phyloP scores from a whole-genome alignment of 2,888 invertebrate genomes.

The Corbicula japonica region DNA sequence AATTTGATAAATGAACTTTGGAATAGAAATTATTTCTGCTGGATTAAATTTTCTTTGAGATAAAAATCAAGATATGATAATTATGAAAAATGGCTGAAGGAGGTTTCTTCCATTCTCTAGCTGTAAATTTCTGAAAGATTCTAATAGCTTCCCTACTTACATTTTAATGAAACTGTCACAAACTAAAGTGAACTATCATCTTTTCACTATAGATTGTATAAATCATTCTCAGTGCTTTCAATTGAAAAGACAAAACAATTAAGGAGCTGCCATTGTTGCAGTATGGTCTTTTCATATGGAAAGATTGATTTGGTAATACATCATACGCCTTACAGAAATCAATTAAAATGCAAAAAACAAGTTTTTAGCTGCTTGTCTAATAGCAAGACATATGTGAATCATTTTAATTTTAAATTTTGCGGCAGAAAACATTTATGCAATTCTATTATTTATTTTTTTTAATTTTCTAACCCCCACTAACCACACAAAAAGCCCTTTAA shows the following conservation, averaged over 20 bases:
- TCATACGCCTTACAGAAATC: too few species aligned
- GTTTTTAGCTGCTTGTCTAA: too few species aligned
- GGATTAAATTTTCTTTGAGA: neutral
- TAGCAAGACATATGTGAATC: too few species aligned
- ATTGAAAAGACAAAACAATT: constrained; percentile 4
- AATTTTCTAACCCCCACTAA: too few species aligned
- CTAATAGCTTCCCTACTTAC: constrained; percentile 19
- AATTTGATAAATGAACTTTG: constrained; percentile 35
- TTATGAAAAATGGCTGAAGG: constrained; percentile 28
- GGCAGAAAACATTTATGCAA: too few species aligned
- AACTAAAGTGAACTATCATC: neutral
- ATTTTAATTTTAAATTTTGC: too few species aligned
- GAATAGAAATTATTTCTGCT: constrained; percentile 2
- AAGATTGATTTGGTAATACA: constrained; percentile 17
- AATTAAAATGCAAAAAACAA: too few species aligned
- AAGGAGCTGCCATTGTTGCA: too few species aligned
- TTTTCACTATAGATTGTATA: neutral
- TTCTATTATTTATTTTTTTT: too few species aligned
- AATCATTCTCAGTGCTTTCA: neutral
- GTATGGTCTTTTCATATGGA: neutral
- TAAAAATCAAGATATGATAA: neutral
- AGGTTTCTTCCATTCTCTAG: neutral
- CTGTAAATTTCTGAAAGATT: neutral
- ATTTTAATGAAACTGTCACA: constrained; percentile 44
- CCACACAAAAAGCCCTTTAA: too few species aligned